phyloP scores from a whole-genome alignment of 2,888 invertebrate genomes.

The Dynastes tityus region DNA sequence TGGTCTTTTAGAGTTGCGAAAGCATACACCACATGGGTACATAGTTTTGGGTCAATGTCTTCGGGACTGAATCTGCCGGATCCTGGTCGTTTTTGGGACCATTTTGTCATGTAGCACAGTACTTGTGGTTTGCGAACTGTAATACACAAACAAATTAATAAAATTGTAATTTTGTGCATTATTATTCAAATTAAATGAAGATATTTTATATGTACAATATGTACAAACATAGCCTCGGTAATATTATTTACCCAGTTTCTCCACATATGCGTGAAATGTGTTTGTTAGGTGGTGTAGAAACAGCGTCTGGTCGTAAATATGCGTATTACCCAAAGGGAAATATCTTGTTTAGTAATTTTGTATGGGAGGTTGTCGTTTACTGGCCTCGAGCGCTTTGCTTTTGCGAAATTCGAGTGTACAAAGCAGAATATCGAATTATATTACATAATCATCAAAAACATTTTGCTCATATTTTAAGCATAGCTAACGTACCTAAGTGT shows the following conservation, averaged over 20 bases:
- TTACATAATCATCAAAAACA: conserved; percentile 3
- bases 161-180: neutral
- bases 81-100: conserved; percentile 94
- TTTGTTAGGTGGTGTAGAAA: neutral
- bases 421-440: conserved; percentile 6
- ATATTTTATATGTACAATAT: too few species aligned
- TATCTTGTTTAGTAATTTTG: conserved; percentile 7
- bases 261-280: neutral
- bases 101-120: conserved; percentile 96
- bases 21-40: conserved; percentile 96
- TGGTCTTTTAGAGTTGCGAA: conserved; percentile 93
- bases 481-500: neutral
- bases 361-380: neutral
- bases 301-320: neutral
- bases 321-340: conserved; percentile 9
- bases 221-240: too few species aligned
- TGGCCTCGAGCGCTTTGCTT: neutral
- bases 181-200: too few species aligned
- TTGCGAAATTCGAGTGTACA: conserved; percentile 1
- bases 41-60: conserved; percentile 89
- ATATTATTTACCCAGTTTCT: neutral
- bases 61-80: conserved; percentile 91
- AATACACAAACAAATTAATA: conserved; percentile 52
- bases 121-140: conserved; percentile 89
- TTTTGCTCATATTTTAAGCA: neutral